phyloP scores from a whole-genome alignment of 2,888 invertebrate genomes.

The Exocentrus adspersus region DNA sequence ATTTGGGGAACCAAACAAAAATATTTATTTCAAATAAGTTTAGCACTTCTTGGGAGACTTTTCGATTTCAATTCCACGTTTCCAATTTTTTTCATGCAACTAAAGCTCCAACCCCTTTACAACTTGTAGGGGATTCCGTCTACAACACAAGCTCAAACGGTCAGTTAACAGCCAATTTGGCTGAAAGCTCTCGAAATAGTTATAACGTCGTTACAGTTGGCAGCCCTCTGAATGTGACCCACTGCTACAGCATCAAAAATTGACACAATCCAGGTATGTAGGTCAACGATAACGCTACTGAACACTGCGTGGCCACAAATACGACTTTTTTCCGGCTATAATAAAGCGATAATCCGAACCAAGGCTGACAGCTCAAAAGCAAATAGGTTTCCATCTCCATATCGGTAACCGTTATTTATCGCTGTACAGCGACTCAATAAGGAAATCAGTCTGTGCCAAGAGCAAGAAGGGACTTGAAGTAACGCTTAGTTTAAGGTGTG shows the following conservation, averaged over 20 bases:
- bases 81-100: too few relatives aligned
- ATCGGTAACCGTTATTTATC: background rate
- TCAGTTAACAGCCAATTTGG: background rate
- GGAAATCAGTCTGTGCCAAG: background rate
- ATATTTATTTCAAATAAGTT: too few relatives aligned
- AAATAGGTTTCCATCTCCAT: constrained; percentile 1
- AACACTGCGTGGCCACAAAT: background rate
- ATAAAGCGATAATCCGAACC: too few relatives aligned
- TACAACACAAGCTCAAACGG: background rate
- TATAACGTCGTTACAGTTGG: background rate
- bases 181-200: background rate
- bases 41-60: too few relatives aligned
- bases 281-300: constrained; percentile 8
- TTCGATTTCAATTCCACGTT: too few relatives aligned
- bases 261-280: constrained; percentile 2
- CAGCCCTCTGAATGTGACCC: background rate
- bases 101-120: too few relatives aligned
- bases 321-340: constrained; percentile 4
- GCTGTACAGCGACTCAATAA: background rate
- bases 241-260: background rate
- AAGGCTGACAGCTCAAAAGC: constrained; percentile 9
- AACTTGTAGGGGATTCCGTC: too few relatives aligned
- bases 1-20: too few relatives aligned
- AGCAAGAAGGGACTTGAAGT: background rate
- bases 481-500: background rate